Percentiles rank a stretch among this genome's conserved stretches.
Evolutionary conservation across 2,888 invertebrate genomes (phyloP).

Genomic region (Oxystoma pomonae): DNA sequence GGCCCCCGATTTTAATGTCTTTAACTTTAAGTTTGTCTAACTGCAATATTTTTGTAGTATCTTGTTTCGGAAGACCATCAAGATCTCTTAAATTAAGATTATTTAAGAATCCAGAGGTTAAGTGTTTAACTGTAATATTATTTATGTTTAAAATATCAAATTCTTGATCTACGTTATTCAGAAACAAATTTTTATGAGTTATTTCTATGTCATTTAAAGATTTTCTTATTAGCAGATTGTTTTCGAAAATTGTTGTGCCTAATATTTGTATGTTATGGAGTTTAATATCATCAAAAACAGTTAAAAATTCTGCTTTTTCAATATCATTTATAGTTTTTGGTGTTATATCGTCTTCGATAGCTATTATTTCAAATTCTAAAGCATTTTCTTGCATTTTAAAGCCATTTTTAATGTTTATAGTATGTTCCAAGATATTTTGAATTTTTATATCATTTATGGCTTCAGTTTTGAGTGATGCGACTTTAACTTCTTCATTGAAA

Average conservation of each 20-base stretch:
- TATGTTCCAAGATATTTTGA: slow-evolving; percentile 32
- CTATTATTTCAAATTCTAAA: slow-evolving; percentile 29
- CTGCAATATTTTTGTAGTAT: slow-evolving; percentile 10
- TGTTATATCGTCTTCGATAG: slow-evolving; percentile 32
- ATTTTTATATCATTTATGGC: slow-evolving; percentile 36
- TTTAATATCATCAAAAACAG: slow-evolving; percentile 27
- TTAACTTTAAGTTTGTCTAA: slow-evolving; percentile 40
- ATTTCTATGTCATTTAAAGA: slow-evolving; percentile 38
- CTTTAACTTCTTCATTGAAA: slow-evolving; percentile 29
- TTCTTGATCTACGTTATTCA: slow-evolving; percentile 40
- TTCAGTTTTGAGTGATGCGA: slow-evolving; percentile 32
- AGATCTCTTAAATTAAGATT: slow-evolving; percentile 25
- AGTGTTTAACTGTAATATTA: slow-evolving; percentile 27
- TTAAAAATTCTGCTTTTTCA: slow-evolving; percentile 31
- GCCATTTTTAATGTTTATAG: slow-evolving; percentile 33
- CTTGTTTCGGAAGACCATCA: background rate
- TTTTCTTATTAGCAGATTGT: slow-evolving; percentile 33
- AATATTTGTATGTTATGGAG: slow-evolving; percentile 35
- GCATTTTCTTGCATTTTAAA: slow-evolving; percentile 28
- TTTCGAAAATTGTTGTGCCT: slow-evolving; percentile 36
- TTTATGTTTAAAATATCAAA: slow-evolving; percentile 39
- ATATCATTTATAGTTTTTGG: slow-evolving; percentile 37
- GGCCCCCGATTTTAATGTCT: slow-evolving; percentile 47
- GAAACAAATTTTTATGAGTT: slow-evolving; percentile 34
- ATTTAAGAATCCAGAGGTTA: slow-evolving; percentile 35